Evolutionary conservation across 1,140 invertebrate species (phyloP).

Genomic region (Drosophila chauvacae): DNA sequence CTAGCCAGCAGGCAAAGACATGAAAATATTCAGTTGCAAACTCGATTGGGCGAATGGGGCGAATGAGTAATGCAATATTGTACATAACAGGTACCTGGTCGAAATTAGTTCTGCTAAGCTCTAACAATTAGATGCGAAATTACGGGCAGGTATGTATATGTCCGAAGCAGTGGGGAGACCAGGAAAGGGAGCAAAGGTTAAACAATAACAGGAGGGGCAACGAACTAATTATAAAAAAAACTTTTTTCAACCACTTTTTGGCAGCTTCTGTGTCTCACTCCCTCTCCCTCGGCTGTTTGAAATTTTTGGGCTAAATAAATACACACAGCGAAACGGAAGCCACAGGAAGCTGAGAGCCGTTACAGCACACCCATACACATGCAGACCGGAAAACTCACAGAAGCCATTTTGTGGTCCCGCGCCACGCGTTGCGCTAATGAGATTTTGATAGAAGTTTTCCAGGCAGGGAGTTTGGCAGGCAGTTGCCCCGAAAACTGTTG

Average conservation of each 20-base stretch:
- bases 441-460: slow-evolving; percentile 69
- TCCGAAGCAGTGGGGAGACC: not conserved
- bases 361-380: slow-evolving; percentile 14
- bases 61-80: slow-evolving; percentile 41
- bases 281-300: not conserved
- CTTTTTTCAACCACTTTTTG: slow-evolving; percentile 20
- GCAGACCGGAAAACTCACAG: slow-evolving; percentile 26
- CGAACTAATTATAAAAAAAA: slow-evolving; percentile 68
- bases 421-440: slow-evolving; percentile 60
- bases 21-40: slow-evolving; percentile 4
- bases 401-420: slow-evolving; percentile 50
- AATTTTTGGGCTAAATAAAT: slow-evolving; percentile 35
- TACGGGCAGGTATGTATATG: slow-evolving; percentile 1
- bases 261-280: not conserved
- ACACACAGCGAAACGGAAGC: slow-evolving; percentile 40
- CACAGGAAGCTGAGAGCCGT: slow-evolving; percentile 17
- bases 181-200: not conserved
- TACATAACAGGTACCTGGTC: slow-evolving; percentile 10
- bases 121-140: slow-evolving; percentile 58
- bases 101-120: slow-evolving; percentile 6
- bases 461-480: slow-evolving; percentile 27
- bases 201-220: slow-evolving; percentile 53
- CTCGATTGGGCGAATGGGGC: slow-evolving; percentile 13
- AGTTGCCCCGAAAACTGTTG: slow-evolving; percentile 52
- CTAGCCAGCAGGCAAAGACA: slow-evolving; percentile 3